A percentile compares a stretch with the other conserved stretches of the same genome.
phyloP scores from a whole-genome alignment of 2,797 vertebrate species.

The Pogoniulus pusillus region DNA sequence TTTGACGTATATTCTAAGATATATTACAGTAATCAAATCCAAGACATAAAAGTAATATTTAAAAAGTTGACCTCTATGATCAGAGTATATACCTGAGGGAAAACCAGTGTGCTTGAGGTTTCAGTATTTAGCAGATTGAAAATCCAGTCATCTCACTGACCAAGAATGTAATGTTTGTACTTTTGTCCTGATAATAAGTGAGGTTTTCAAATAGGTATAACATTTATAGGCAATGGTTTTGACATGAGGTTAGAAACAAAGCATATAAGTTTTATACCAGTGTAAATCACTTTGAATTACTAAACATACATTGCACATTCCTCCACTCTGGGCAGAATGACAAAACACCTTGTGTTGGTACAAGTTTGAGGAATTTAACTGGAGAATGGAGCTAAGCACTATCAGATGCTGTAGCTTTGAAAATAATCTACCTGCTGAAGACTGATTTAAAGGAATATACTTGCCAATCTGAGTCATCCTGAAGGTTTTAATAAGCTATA shows the following conservation, averaged over 20 bases:
- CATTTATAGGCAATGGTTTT: background rate
- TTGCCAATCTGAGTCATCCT: background rate
- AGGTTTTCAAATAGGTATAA: slow-evolving; percentile 1
- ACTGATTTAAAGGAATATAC: background rate
- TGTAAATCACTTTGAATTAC: slow-evolving; percentile 32
- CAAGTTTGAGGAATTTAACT: background rate
- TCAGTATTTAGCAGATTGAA: slow-evolving; percentile 6
- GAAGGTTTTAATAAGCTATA: background rate
- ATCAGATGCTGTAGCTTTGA: background rate
- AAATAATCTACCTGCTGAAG: background rate
- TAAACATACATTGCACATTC: background rate
- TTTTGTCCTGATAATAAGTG: background rate
- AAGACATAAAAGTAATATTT: background rate
- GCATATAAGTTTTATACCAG: background rate
- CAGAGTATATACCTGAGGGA: background rate
- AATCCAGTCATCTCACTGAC: slow-evolving; percentile 34
- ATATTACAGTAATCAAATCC: background rate
- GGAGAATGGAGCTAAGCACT: background rate
- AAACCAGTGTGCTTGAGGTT: slow-evolving; percentile 12
- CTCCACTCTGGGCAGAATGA: background rate
- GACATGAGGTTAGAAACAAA: background rate
- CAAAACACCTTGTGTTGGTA: background rate
- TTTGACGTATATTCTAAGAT: background rate
- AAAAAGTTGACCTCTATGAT: background rate
- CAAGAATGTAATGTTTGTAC: background rate